Percentiles rank a stretch among this genome's conserved stretches.
These are phyloP conservation scores for Gasteruption jaculator DNA, from an alignment of 2,888 invertebrate genomes.

Conservation along the genomic window DNA sequence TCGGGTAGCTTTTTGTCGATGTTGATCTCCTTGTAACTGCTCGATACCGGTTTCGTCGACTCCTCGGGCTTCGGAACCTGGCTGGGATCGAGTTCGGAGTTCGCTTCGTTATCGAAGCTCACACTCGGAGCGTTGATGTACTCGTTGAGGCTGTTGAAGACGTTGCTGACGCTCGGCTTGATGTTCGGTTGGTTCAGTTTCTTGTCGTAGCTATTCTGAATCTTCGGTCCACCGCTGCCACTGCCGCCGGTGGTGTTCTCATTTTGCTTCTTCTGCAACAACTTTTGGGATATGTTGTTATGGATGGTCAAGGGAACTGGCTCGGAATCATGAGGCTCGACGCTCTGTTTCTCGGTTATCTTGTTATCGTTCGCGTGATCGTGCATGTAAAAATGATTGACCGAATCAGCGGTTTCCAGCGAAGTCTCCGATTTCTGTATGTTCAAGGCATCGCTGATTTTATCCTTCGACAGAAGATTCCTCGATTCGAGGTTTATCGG, in stretches of 20 bases:
- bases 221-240: too few relatives aligned
- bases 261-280: constrained; percentile 38
- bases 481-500: constrained; percentile 4
- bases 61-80: too few relatives aligned
- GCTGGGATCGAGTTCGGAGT: constrained; percentile 11
- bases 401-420: constrained; percentile 27
- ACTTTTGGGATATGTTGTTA: constrained; percentile 41
- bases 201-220: constrained; percentile 41
- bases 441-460: constrained; percentile 15
- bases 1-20: too few relatives aligned
- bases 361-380: constrained; percentile 30
- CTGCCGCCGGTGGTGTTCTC: constrained; percentile 30
- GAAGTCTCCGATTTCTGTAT: constrained; percentile 15
- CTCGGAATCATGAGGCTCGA: constrained; percentile 29
- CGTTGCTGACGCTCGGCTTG: constrained; percentile 59
- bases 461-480: too few relatives aligned
- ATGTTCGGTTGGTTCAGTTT: constrained; percentile 43
- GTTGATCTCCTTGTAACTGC: too few relatives aligned
- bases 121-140: constrained; percentile 54
- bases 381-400: constrained; percentile 38
- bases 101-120: constrained; percentile 29
- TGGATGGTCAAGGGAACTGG: constrained; percentile 30
- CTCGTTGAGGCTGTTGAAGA: constrained; percentile 62
- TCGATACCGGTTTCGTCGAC: too few relatives aligned
- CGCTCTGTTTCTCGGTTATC: constrained; percentile 31